These are phyloP conservation scores for Hypena proboscidalis DNA, from an alignment of 2,888 invertebrate species.

Conservation along the genomic window DNA sequence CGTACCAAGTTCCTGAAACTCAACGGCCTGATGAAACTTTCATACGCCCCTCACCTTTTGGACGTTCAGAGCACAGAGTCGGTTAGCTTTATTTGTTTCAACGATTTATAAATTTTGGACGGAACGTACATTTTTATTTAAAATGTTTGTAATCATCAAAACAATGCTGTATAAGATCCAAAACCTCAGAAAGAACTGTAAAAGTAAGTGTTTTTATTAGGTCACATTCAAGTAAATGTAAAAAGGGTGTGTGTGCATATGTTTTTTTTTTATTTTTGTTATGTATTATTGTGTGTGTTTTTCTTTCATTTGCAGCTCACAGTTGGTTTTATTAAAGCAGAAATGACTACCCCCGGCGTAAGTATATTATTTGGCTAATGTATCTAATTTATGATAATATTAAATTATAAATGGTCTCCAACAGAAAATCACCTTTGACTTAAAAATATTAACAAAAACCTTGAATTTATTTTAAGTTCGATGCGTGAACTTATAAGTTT, in stretches of 20 bases:
- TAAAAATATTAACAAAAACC: no score
- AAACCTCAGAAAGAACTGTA: no score
- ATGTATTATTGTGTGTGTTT: constrained; percentile 1
- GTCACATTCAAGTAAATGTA: no score
- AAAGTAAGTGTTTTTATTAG: no score
- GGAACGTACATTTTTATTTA: no score
- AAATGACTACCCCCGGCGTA: constrained; percentile 36
- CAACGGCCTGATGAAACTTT: constrained; percentile 71
- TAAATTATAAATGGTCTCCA: no score
- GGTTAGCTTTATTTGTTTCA: constrained; percentile 49
- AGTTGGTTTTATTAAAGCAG: constrained; percentile 53
- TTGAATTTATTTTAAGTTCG: no score
- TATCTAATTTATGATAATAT: neutral
- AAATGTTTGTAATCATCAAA: no score
- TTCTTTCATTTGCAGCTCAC: constrained; percentile 57
- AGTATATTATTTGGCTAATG: neutral
- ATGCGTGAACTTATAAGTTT: no score
- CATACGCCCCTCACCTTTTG: constrained; percentile 70
- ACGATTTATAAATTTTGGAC: no score
- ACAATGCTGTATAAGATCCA: no score
- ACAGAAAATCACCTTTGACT: no score
- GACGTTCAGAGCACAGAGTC: constrained; percentile 74
- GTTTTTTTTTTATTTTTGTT: neutral
- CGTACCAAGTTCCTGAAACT: constrained; percentile 66
- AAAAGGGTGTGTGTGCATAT: neutral